A percentile compares a stretch with the other conserved stretches of the same genome.
These are phyloP conservation scores for Rosalia funebris DNA, from an alignment of 2,888 invertebrate species.

Conservation along the genomic window DNA sequence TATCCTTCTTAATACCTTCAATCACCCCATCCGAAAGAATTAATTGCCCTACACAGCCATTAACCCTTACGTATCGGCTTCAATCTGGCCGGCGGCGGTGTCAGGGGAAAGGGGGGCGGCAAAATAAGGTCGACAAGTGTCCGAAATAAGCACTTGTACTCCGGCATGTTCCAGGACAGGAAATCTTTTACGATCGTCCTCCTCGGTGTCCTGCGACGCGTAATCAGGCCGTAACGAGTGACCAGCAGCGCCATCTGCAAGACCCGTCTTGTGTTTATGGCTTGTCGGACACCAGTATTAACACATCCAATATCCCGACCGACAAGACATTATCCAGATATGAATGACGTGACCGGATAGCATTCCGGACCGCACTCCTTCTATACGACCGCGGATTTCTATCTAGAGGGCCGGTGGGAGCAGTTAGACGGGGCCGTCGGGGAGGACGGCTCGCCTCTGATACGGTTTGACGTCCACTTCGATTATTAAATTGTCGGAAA, in stretches of 20 bases:
- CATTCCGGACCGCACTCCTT: slow-evolving; percentile 39
- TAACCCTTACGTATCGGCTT: slow-evolving; percentile 20
- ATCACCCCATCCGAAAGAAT: slow-evolving; percentile 22
- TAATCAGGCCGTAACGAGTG: slow-evolving; percentile 62
- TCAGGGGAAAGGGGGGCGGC: slow-evolving; percentile 1
- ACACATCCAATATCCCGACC: slow-evolving; percentile 64
- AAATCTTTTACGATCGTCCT: slow-evolving; percentile 39
- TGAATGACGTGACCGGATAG: slow-evolving; percentile 64
- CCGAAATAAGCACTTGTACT: slow-evolving; percentile 24
- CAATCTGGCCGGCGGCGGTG: slow-evolving; percentile 11
- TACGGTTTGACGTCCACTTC: slow-evolving; percentile 20
- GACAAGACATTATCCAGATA: slow-evolving; percentile 64
- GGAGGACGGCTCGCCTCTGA: neutral
- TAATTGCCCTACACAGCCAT: slow-evolving; percentile 20
- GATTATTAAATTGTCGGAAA: slow-evolving; percentile 32
- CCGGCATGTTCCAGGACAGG: slow-evolving; percentile 20
- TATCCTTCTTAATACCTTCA: slow-evolving; percentile 14
- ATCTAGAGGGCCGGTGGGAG: slow-evolving; percentile 33
- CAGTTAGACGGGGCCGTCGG: slow-evolving; percentile 21
- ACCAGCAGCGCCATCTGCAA: slow-evolving; percentile 61
- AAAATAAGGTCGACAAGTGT: slow-evolving; percentile 21
- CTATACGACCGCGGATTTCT: slow-evolving; percentile 41
- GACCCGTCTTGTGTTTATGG: slow-evolving; percentile 64
- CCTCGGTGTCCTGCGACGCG: slow-evolving; percentile 47
- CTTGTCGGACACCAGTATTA: slow-evolving; percentile 64